phyloP scores from a whole-genome alignment of 2,797 vertebrate genomes.

The Centroberyx gerrardi region DNA sequence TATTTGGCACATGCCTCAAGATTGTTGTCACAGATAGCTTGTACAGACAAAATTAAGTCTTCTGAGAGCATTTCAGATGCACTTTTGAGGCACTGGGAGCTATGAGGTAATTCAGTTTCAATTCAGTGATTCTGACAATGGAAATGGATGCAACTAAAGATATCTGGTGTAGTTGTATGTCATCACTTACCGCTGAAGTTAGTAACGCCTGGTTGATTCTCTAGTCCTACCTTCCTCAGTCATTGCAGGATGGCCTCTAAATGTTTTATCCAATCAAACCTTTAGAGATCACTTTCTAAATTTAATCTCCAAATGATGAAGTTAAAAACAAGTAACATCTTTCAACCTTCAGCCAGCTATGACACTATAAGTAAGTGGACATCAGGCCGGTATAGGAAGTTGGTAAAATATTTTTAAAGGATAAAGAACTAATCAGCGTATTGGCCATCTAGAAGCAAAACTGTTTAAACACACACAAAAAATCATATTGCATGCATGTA shows the following conservation, averaged over 20 bases:
- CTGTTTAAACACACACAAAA: background rate
- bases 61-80: background rate
- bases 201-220: too few species aligned
- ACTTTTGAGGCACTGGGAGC: constrained; percentile 1
- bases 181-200: background rate
- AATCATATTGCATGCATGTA: background rate
- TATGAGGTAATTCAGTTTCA: constrained; percentile 4
- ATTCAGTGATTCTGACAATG: constrained; percentile 12
- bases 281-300: constrained; percentile 5
- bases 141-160: constrained; percentile 9
- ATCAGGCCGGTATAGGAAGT: too few species aligned
- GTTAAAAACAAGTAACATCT: too few species aligned
- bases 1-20: background rate
- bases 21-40: background rate
- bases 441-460: too few species aligned
- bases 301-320: background rate
- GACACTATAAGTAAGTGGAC: too few species aligned
- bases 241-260: background rate
- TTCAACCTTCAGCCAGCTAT: too few species aligned
- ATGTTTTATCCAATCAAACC: constrained; percentile 6
- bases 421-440: too few species aligned
- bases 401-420: too few species aligned
- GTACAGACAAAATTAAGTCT: background rate
- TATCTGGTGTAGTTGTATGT: background rate
- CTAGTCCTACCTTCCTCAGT: background rate